Percentiles rank a stretch among this genome's conserved stretches.
These are phyloP conservation scores for Clivina fossor DNA, from an alignment of 2,888 invertebrate genomes.

Conservation along the genomic window DNA sequence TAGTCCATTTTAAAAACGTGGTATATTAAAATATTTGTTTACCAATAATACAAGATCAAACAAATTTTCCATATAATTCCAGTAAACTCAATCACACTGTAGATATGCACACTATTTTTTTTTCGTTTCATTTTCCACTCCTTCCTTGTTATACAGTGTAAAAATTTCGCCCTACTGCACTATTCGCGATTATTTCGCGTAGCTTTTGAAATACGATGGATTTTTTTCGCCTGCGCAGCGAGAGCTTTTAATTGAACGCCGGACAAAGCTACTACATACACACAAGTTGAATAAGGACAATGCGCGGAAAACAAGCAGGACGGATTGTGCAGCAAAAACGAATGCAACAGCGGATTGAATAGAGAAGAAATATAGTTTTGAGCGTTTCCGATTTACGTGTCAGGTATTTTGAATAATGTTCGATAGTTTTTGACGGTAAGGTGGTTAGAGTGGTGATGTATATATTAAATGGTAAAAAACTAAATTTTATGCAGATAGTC, in stretches of 20 bases:
- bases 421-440: too few species aligned
- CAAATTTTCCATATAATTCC: too few species aligned
- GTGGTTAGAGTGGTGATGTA: too few species aligned
- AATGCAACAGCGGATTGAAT: conserved; percentile 6
- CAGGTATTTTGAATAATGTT: conserved; percentile 27
- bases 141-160: conserved; percentile 14
- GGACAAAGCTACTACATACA: conserved; percentile 21
- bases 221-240: conserved; percentile 29
- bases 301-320: not conserved
- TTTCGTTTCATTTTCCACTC: too few species aligned
- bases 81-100: not conserved
- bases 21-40: too few species aligned
- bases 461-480: too few species aligned
- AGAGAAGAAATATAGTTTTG: conserved; percentile 25
- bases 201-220: conserved; percentile 34
- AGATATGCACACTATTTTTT: not conserved
- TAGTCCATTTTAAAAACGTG: too few species aligned
- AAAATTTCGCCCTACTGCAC: conserved; percentile 30
- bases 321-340: conserved; percentile 9
- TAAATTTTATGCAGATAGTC: too few species aligned
- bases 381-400: conserved; percentile 17
- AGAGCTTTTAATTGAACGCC: conserved; percentile 34
- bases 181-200: conserved; percentile 30
- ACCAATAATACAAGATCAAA: too few species aligned
- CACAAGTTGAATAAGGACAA: conserved; percentile 18